Percentiles rank a stretch among this genome's conserved stretches.
phyloP scores from a whole-genome alignment of 2,888 invertebrate genomes.

The Tachina grossa region DNA sequence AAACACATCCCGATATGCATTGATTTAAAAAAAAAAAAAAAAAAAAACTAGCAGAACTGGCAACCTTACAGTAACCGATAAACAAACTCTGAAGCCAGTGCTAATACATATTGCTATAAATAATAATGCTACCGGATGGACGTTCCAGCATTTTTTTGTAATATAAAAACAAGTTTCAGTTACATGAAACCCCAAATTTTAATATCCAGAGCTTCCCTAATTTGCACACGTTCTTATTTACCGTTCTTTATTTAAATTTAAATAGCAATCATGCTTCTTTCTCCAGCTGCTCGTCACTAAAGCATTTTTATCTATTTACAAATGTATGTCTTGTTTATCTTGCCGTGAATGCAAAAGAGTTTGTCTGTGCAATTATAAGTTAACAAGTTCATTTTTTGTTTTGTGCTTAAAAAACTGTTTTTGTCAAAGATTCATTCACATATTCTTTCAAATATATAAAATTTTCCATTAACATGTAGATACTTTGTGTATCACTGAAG shows the following conservation, averaged over 20 bases:
- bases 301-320: constrained; percentile 34
- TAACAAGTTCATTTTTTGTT: not conserved
- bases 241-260: not conserved
- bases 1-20: too few species aligned
- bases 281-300: not conserved
- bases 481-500: not conserved
- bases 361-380: constrained; percentile 6
- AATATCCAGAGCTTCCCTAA: not conserved
- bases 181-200: not conserved
- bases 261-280: not conserved
- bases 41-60: too few species aligned
- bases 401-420: constrained; percentile 16
- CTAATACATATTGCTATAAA: too few species aligned
- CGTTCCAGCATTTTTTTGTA: too few species aligned
- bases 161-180: not conserved
- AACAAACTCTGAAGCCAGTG: too few species aligned
- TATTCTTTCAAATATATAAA: constrained; percentile 25
- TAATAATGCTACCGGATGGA: too few species aligned
- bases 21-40: too few species aligned
- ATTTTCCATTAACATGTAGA: constrained; percentile 7
- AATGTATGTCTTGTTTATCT: constrained; percentile 46
- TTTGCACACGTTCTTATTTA: not conserved
- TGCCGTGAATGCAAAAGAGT: not conserved
- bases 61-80: too few species aligned
- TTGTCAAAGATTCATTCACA: constrained; percentile 40